Conservation (phyloP, 1,140 invertebrate genomes). For the Macrobrachium rosenbergii region DNA sequence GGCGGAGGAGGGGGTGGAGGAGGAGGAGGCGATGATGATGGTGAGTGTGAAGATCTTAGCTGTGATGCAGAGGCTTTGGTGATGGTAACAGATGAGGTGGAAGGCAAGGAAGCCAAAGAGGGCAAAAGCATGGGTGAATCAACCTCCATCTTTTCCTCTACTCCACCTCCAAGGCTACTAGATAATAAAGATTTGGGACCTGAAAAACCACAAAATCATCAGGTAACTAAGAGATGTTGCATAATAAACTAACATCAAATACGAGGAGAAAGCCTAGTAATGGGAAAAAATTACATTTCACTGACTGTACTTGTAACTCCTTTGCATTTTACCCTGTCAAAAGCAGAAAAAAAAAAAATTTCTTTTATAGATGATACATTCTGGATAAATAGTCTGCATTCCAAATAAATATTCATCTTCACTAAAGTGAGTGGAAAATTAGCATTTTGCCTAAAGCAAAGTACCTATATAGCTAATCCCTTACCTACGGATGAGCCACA, state of each 20-base stretch:
- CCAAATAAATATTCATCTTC: no score
- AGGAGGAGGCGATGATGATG: constrained; percentile 20
- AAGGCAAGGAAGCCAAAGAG: constrained; percentile 40
- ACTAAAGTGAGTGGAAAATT: no score
- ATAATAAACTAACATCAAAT: not conserved
- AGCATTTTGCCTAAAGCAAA: no score
- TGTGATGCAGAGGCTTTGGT: constrained; percentile 51
- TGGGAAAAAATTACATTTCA: no score
- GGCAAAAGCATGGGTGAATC: constrained; percentile 43
- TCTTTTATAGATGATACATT: no score
- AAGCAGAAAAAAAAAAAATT: no score
- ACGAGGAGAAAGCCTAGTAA: no score
- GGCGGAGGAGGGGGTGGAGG: constrained; percentile 32
- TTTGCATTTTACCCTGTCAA: no score
- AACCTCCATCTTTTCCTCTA: constrained; percentile 53
- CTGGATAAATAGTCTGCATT: no score
- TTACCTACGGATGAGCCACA: constrained; percentile 49
- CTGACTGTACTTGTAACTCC: no score
- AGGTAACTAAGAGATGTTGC: not conserved
- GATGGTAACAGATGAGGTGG: constrained; percentile 50
- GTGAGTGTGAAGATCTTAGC: constrained; percentile 26
- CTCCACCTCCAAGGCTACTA: constrained; percentile 30
- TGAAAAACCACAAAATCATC: constrained; percentile 1
- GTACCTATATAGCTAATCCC: not conserved
- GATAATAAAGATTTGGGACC: constrained; percentile 4